A percentile compares a stretch with the other conserved stretches of the same genome.
phyloP scores from a whole-genome alignment of 2,888 invertebrate species.

The Aphodius granarius region DNA sequence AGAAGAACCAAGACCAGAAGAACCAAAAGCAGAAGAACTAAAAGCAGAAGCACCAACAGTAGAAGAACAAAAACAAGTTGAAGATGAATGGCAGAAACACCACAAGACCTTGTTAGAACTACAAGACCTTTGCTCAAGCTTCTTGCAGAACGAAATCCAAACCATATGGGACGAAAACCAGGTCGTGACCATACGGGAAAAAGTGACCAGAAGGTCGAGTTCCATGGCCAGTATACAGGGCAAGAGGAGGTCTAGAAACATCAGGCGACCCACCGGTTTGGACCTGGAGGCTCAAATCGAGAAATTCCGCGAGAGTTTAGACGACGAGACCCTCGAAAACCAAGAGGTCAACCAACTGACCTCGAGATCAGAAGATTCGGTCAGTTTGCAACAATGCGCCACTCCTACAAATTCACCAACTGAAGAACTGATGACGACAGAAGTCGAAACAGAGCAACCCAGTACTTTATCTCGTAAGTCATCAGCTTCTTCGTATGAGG shows the following conservation, averaged over 20 bases:
- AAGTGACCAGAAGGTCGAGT: no score
- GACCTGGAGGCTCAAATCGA: not conserved
- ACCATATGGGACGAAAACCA: no score
- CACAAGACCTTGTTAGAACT: no score
- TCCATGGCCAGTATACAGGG: not conserved
- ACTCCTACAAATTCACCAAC: not conserved
- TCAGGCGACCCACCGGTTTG: not conserved
- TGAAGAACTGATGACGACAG: not conserved
- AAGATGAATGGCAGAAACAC: no score
- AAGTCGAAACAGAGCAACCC: not conserved
- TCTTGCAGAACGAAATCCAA: no score
- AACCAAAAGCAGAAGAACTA: no score
- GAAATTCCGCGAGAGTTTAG: not conserved
- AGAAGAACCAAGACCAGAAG: no score
- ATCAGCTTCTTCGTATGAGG: conserved; percentile 18
- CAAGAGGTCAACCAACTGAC: not conserved
- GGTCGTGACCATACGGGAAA: no score
- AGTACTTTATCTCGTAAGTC: not conserved
- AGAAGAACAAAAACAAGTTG: no score
- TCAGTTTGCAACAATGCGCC: not conserved
- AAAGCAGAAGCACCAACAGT: no score
- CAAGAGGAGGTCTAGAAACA: not conserved
- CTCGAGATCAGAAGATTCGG: not conserved
- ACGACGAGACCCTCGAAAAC: not conserved
- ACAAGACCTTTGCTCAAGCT: no score